Base-by-base conservation (phyloP, 2,113 vertebrate genomes). In the Hypocryptadius cinnamomeus region DNA sequence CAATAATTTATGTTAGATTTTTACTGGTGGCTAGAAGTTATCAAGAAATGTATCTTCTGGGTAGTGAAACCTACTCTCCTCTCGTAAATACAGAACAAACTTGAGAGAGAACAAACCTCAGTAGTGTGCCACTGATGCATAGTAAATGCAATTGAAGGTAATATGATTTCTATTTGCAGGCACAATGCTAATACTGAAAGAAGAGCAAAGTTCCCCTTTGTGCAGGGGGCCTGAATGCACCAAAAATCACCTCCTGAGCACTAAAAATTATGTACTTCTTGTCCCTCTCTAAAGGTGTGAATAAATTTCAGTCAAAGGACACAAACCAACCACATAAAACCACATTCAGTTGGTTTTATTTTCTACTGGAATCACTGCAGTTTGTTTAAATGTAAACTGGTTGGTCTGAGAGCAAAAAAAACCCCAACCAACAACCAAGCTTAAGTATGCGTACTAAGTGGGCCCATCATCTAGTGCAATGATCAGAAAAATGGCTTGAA, bases 131-230 rank as follows among this genome's bases (percentile, higher is more conserved):
- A 73, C 39, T 91, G 91, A 80, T 74, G 76, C 60, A 6, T 68
- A 90, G 40, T 77, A 93, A 92, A 77, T 13, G 54, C 83, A 94
- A 78, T 78, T 94, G 79, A 88, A 92, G 56, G 27, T 47, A 74
- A 80, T 87, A 60, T 56, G 10, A 80, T 89, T 91, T 96, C 87
- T 94, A 61, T 95, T 92, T 94, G 68, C 60, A 92, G 72, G 40
- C 51, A 60, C 47, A 70, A 15, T 78, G 79, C 68, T 94, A 95
- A 93, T 89, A 85, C 30, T 89, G 94, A 96, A 94, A 95, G 94
- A 89, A 92, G 30, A 89, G 50, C 17, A 56, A 87, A 95, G 35
- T 79, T 96, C 64, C 85, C 20, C 81, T 92, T 92, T 83, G 66
- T 90, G 68, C 60, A 87, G 50, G 68, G 79, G 54, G 54, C 51